phyloP scores from a whole-genome alignment of 1,140 invertebrate species.

The Anthonomus grandis region DNA sequence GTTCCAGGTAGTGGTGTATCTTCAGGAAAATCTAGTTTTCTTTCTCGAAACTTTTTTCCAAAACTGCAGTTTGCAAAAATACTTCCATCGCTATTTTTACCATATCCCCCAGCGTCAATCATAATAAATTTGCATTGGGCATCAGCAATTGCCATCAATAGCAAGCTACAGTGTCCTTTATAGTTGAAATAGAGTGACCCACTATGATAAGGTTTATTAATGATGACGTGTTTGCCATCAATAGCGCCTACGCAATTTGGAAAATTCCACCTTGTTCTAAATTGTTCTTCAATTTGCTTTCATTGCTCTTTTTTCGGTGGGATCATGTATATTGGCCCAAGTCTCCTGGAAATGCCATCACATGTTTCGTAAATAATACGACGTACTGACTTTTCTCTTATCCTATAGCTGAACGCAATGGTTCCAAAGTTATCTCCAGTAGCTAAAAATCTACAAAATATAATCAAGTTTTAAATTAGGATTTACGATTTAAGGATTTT shows the following conservation, averaged over 20 bases:
- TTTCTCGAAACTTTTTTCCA: slow-evolving; percentile 9
- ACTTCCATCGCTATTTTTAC: slow-evolving; percentile 45
- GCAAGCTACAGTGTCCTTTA: slow-evolving; percentile 49
- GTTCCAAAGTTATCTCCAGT: slow-evolving; percentile 11
- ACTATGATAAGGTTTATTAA: slow-evolving; percentile 41
- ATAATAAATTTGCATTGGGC: slow-evolving; percentile 50
- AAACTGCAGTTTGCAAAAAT: slow-evolving; percentile 29
- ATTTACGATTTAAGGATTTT: too few species aligned
- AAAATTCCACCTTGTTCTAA: slow-evolving; percentile 47
- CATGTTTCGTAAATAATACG: slow-evolving; percentile 32
- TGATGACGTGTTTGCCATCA: slow-evolving; percentile 49
- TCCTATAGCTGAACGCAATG: slow-evolving; percentile 10
- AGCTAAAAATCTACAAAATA: slow-evolving; percentile 19
- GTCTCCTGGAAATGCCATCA: slow-evolving; percentile 34
- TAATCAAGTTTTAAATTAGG: too few species aligned
- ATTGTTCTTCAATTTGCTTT: slow-evolving; percentile 29
- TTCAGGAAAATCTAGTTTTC: slow-evolving; percentile 23
- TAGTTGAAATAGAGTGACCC: slow-evolving; percentile 52
- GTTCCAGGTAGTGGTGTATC: slow-evolving; percentile 11
- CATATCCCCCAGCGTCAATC: slow-evolving; percentile 50
- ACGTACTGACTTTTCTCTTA: slow-evolving; percentile 18
- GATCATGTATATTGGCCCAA: slow-evolving; percentile 27
- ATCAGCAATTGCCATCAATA: slow-evolving; percentile 52
- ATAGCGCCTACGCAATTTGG: slow-evolving; percentile 47
- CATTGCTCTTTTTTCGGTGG: slow-evolving; percentile 32